A percentile compares a stretch with the other conserved stretches of the same genome.
These are phyloP conservation scores for Lasioglossum vierecki DNA, from an alignment of 2,888 invertebrate genomes.

Conservation along the genomic window DNA sequence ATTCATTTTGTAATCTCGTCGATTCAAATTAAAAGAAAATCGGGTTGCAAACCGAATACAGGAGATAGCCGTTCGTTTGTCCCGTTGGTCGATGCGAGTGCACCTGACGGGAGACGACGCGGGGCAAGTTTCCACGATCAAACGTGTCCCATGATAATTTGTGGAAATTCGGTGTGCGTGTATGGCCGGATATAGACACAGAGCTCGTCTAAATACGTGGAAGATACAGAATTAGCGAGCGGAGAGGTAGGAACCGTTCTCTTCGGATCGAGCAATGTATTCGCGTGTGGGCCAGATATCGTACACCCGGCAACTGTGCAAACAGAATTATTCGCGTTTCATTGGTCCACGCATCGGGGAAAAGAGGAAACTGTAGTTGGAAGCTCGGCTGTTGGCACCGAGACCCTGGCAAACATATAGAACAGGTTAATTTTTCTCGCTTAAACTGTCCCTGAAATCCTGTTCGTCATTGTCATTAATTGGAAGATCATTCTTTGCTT, in stretches of 20 bases:
- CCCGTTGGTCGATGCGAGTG: background rate
- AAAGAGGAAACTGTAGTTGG: conserved; percentile 36
- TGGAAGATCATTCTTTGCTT: too few relatives aligned
- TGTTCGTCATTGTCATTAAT: background rate
- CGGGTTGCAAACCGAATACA: background rate
- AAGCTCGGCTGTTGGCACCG: background rate
- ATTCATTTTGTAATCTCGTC: background rate
- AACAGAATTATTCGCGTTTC: conserved; percentile 54
- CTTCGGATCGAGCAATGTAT: conserved; percentile 35
- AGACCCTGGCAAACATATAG: background rate
- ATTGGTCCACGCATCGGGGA: conserved; percentile 5
- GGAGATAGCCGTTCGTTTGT: background rate
- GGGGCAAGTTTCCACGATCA: conserved; percentile 7
- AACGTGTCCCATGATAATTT: conserved; percentile 44
- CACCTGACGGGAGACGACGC: background rate
- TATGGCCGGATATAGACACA: conserved; percentile 52
- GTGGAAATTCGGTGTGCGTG: conserved; percentile 24
- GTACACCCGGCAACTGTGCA: conserved; percentile 47
- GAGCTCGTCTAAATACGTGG: conserved; percentile 42
- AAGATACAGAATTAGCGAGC: conserved; percentile 59
- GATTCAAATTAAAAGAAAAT: background rate
- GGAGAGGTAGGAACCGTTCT: conserved; percentile 38
- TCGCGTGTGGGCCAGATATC: conserved; percentile 30
- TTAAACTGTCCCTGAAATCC: background rate
- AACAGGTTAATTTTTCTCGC: background rate